Evolutionary conservation across 2,888 invertebrate genomes (phyloP), one percentile per base, ranked within the genome.

Genomic region (Parelbella ahira): DNA sequence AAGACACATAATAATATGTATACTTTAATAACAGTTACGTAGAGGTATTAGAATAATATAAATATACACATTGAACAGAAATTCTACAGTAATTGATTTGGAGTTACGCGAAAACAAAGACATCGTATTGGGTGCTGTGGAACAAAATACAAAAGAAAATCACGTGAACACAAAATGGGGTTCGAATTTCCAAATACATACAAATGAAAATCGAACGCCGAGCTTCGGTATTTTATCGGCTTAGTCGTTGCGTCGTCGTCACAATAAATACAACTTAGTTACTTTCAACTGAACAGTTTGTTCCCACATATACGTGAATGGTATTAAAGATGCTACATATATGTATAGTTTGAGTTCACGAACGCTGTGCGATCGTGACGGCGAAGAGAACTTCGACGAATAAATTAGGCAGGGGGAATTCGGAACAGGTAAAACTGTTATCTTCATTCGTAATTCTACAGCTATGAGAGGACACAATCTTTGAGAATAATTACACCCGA

Each of bases 361-460:
- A 34, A 34, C 34, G 15, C 7, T 21, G 32, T 28, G 15, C 11
- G 23, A 42, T 28, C 28, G 34, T 42, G 28, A 29, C 28, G 25
- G 13, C 21, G 10, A 20, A 27, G 37, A 20, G 23, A 36, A 79
- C 66, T 79, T 77, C 55, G 51, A 58, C 61, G 70, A 73, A 80
- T 78, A 80, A 79, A 80, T 80, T 78, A 73, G 64, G 60, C 53
- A 53, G 59, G 65, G 65, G 58, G 59, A 67, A 41, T 55, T 54
- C 57, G 61, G 60, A 68, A 62, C 59, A 53, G 62, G 63, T 65
- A 67, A 65, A 65, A 62, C 59, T 69, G 66, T 72, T 77, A 75
- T 73, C 74, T 71, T 53, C 58, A 65, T 69, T 66, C 64, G 66
- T 64, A 60, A 72, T 73, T 74, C 72, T 66, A 68, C 63, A 68